Percentiles rank a stretch among this genome's conserved stretches.
These are phyloP conservation scores for Metopia argyrocephala DNA, from an alignment of 2,888 invertebrate species.

Conservation along the genomic window DNA sequence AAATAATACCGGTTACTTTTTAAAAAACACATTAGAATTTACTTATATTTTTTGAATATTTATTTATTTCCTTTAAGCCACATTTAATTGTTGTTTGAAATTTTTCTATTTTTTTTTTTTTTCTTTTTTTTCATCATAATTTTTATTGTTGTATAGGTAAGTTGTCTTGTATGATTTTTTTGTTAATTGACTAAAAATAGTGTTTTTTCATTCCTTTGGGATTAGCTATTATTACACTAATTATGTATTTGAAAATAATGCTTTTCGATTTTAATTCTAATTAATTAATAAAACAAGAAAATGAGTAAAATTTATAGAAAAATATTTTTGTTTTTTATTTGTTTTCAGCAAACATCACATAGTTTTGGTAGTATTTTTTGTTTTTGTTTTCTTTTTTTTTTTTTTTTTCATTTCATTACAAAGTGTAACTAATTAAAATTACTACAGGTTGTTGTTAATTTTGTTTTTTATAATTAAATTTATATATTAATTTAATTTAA, in stretches of 20 bases:
- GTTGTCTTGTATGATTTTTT: no score
- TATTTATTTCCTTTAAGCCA: constrained; percentile 46
- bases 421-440: background rate
- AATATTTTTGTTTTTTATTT: constrained; percentile 46
- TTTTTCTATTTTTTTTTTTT: background rate
- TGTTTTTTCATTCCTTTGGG: constrained; percentile 8
- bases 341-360: constrained; percentile 60
- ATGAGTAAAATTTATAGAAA: constrained; percentile 27
- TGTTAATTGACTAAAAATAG: constrained; percentile 21
- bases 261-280: background rate
- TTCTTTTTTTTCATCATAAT: background rate
- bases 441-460: background rate
- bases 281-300: constrained; percentile 42
- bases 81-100: constrained; percentile 52
- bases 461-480: constrained; percentile 7
- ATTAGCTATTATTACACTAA: constrained; percentile 7
- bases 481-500: background rate
- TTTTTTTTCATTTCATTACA: background rate
- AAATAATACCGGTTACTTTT: background rate
- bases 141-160: no score
- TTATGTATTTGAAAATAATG: background rate
- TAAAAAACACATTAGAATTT: constrained; percentile 7
- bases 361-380: constrained; percentile 50
- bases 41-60: constrained; percentile 15
- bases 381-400: constrained; percentile 1